Evolutionary conservation across 2,888 invertebrate genomes (phyloP), one percentile per base, ranked within the genome.

Genomic region (Scaptomyza parva): DNA sequence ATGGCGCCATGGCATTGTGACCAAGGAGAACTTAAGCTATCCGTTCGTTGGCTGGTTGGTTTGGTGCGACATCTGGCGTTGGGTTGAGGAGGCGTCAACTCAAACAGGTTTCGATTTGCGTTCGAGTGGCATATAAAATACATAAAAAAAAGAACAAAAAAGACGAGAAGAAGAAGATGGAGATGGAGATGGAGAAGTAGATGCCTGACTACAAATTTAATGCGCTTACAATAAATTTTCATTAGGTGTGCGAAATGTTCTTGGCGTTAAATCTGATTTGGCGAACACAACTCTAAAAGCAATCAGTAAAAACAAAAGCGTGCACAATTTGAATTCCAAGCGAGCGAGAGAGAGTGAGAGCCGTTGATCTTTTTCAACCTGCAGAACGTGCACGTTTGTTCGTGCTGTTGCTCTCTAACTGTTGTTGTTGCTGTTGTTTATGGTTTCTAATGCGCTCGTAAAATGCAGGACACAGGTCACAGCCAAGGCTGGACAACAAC

Each of bases 211-310:
- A 69, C 69, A 74, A 74, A 78, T 78, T 83, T 83, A 83, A 83
- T 71, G 76, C 76, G 80, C 68, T 71, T 71, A 68, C 78, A 52
- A 86, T 86, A 83, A 80, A 86, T 81, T 83, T 83, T 84, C 84
- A 83, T 86, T 80, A 86, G 69, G 54, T 67, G 61, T 20, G 3
- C 8, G 14, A 2, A 35, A 33, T 79, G 76, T 50, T n/a, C n/a
- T n/a, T 63, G 80, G 53, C 71, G 60, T 75, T 71, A 65, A 71
- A 64, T 63, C 64, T 64, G 64, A 82, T 77, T 60, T 41, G 24
- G 14, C 44, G 9, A n/a, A n/a, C n/a, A 26, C 26, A 44, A 45
- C 6, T 14, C n/a, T 4, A n/a, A 37, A 17, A 30, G 41, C 33
- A 57, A 63, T 55, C 53, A 43, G 40, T 40, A 35, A 65, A 43